Conservation (phyloP, 2,888 invertebrate genomes). For the Drepanosiphum platanoidis region DNA sequence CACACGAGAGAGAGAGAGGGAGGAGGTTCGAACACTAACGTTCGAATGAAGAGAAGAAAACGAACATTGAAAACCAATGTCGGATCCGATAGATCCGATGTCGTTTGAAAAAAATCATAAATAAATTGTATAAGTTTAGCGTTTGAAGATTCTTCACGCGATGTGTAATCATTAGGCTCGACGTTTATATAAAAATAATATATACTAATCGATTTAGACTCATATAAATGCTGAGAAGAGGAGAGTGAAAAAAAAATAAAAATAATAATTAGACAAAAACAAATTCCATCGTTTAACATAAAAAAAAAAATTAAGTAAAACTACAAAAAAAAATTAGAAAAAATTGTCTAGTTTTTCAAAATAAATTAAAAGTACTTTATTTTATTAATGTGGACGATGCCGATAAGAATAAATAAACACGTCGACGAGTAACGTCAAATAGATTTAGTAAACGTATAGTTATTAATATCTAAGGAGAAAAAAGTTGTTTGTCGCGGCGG, state of each 20-base stretch:
- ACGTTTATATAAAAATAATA: conserved; percentile 33
- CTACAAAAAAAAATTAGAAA: not conserved
- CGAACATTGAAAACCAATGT: no score
- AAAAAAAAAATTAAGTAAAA: no score
- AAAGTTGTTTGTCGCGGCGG: conserved; percentile 1
- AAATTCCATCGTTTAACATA: not conserved
- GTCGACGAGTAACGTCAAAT: not conserved
- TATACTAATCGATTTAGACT: not conserved
- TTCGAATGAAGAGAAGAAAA: no score
- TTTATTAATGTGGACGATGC: not conserved
- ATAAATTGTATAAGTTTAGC: not conserved
- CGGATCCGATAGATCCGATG: conserved; percentile 36
- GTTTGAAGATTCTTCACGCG: not conserved
- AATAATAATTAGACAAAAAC: not conserved
- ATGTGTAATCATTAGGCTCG: not conserved
- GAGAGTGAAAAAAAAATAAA: no score
- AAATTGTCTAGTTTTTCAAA: conserved; percentile 13
- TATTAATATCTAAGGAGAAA: conserved; percentile 6
- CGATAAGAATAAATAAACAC: not conserved
- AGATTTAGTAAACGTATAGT: not conserved
- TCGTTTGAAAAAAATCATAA: not conserved
- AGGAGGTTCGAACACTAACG: no score
- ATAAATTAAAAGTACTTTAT: conserved; percentile 12
- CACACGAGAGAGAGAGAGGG: no score
- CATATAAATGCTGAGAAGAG: not conserved